These are phyloP conservation scores for Scelioninae gen. 1 DNA, from an alignment of 2,888 invertebrate genomes.

Conservation along the genomic window DNA sequence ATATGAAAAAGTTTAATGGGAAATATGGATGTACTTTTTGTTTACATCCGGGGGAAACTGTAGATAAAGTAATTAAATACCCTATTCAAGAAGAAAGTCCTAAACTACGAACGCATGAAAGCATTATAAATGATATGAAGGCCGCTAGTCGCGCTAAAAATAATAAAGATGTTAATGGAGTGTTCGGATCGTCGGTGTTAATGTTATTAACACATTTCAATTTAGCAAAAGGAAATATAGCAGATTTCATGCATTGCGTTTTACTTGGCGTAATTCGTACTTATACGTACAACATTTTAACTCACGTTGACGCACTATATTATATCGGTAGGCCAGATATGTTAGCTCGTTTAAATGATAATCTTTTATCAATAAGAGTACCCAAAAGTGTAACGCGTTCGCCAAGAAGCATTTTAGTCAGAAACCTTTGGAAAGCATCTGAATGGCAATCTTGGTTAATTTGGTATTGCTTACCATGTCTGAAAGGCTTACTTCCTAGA, in stretches of 20 bases:
- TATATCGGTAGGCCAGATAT: slow-evolving; percentile 39
- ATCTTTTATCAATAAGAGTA: not conserved
- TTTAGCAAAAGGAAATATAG: slow-evolving; percentile 62
- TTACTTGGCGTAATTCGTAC: slow-evolving; percentile 54
- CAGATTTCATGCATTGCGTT: slow-evolving; percentile 68
- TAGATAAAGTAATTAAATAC: too few species aligned
- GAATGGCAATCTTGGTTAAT: slow-evolving; percentile 56
- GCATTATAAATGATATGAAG: slow-evolving; percentile 7
- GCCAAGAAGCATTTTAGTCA: too few species aligned
- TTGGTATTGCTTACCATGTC: slow-evolving; percentile 44
- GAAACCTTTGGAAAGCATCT: too few species aligned
- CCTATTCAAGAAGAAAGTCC: too few species aligned
- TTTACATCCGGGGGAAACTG: slow-evolving; percentile 23
- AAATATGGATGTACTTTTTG: slow-evolving; percentile 60
- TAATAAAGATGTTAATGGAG: slow-evolving; percentile 24
- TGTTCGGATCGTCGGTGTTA: slow-evolving; percentile 42
- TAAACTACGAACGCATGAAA: slow-evolving; percentile 24
- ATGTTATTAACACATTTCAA: slow-evolving; percentile 58
- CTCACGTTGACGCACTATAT: slow-evolving; percentile 8
- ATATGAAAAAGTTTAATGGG: slow-evolving; percentile 67
- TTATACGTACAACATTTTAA: slow-evolving; percentile 41
- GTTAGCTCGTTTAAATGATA: not conserved
- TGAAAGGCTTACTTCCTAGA: slow-evolving; percentile 40
- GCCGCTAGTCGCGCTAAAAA: not conserved
- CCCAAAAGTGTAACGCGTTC: too few species aligned